Evolutionary conservation across 2,113 vertebrate species (phyloP), one percentile per base, ranked within the genome.

Genomic region (Australoheros scitulus): DNA sequence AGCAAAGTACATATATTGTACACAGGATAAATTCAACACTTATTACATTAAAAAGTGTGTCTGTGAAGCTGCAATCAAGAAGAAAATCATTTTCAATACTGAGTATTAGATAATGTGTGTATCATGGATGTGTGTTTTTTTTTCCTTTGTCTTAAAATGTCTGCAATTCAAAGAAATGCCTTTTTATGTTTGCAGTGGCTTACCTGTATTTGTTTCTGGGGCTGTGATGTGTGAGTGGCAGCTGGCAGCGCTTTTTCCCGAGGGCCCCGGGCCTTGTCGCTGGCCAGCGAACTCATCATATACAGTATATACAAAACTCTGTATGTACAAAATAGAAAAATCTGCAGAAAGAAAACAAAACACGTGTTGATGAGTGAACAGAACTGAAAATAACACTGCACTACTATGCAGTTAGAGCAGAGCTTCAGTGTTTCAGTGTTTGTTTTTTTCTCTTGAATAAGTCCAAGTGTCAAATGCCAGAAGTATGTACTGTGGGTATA

Each of bases 301-400:
- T 97, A 98, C 96, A 98, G 97, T 98, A 99, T 99, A 97, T 98
- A 99, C 97, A 98, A 98, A 98, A 97, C 96, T 98, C 96, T 82
- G 97, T 98, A 97, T 98, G 97, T 98, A 98, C 97, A 99, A 99
- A 98, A 98, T 97, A 98, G 96, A 99, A 99, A 96, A 99, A 98
- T 97, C 98, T 99, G 96, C 55, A 96, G 95, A 61, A 76, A 10
- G 77, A 91, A 77, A 43, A 70, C 29, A 81, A 77, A 76, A 38
- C 10, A 57, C 2, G 24, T 13, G 63, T 36, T 18, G 1, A 75
- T 64, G 43, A 84, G 60, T 60, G 22, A 83, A 20, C 61, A 4
- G 3, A 24, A 2, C n/a, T 24, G 14, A 50, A 83, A 78, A 34
- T 34, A 47, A 43, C 38, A 68, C 38, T 36, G 20, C 26, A 34